These are phyloP conservation scores for Heliopora coerulea DNA, from an alignment of 92 coral and sea anemone genomes.

Conservation along the genomic window DNA sequence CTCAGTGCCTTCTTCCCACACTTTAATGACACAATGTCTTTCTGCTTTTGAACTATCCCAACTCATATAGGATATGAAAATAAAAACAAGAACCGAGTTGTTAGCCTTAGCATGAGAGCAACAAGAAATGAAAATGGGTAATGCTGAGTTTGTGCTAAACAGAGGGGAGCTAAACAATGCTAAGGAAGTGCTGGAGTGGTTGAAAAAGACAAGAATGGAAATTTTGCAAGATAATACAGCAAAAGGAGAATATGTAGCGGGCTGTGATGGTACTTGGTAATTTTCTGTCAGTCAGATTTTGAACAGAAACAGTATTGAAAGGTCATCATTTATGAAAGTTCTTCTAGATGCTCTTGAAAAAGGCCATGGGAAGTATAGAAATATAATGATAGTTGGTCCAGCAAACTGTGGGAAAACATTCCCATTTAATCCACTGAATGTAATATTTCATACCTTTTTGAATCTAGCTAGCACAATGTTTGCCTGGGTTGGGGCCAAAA, in stretches of 20 bases:
- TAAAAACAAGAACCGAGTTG: constrained; percentile 47
- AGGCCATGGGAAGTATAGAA: constrained; percentile 45
- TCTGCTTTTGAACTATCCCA: constrained; percentile 54
- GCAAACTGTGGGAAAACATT: constrained; percentile 54
- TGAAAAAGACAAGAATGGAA: constrained; percentile 41
- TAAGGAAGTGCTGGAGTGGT: constrained; percentile 22
- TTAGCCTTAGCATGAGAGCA: constrained; percentile 10
- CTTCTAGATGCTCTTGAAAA: constrained; percentile 23
- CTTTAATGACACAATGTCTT: constrained; percentile 40
- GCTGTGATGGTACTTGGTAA: constrained; percentile 37
- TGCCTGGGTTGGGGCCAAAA: constrained; percentile 34
- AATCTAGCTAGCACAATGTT: constrained; percentile 40
- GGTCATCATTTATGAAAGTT: too few relatives aligned
- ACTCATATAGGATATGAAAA: constrained; percentile 40
- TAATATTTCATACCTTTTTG: constrained; percentile 17
- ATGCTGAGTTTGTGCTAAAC: constrained; percentile 62
- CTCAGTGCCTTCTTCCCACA: neutral
- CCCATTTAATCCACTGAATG: constrained; percentile 22
- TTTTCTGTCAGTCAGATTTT: neutral
- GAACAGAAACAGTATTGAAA: constrained; percentile 18
- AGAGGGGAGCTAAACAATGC: constrained; percentile 56
- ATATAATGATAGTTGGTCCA: constrained; percentile 41
- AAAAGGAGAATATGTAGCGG: constrained; percentile 13
- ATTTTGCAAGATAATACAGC: neutral
- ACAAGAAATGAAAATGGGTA: constrained; percentile 24